Conservation (phyloP, 2,888 invertebrate genomes). For the Eupithecia subfuscata region DNA sequence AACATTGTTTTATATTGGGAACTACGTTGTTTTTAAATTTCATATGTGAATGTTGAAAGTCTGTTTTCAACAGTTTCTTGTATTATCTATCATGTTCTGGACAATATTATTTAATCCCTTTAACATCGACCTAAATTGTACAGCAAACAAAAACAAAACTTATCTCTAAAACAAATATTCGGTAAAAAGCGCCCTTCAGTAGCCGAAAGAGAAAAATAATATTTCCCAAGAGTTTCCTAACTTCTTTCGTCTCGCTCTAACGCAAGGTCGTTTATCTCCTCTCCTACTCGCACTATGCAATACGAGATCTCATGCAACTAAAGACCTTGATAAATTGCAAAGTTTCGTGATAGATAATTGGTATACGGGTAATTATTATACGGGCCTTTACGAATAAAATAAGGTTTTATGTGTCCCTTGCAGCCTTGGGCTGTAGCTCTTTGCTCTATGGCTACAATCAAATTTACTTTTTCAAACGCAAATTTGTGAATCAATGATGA, state of each 20-base stretch:
- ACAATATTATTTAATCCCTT: conserved; percentile 50
- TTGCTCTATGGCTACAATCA: conserved; percentile 10
- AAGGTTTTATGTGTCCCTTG: conserved; percentile 22
- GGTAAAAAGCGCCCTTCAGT: conserved; percentile 79
- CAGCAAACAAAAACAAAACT: conserved; percentile 59
- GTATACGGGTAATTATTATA: conserved; percentile 78
- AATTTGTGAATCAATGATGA: conserved; percentile 33
- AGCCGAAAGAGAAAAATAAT: conserved; percentile 80
- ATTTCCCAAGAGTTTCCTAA: conserved; percentile 83
- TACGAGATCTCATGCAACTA: conserved; percentile 81
- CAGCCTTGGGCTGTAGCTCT: neutral
- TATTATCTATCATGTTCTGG: neutral
- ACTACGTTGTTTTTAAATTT: neutral
- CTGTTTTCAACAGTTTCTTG: neutral
- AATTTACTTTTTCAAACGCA: conserved; percentile 6
- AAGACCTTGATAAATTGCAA: conserved; percentile 81
- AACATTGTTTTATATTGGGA: neutral
- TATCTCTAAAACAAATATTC: conserved; percentile 64
- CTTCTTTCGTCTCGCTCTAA: conserved; percentile 68
- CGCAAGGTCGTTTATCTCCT: conserved; percentile 69
- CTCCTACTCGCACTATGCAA: conserved; percentile 79
- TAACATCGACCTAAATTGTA: conserved; percentile 69
- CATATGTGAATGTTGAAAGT: neutral
- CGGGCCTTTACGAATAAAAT: conserved; percentile 60
- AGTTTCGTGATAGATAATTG: conserved; percentile 83